Percentiles rank a stretch among this genome's conserved stretches.
Evolutionary conservation across 2,113 vertebrate species (phyloP).

Genomic region (Pelmatolapia mariae): DNA sequence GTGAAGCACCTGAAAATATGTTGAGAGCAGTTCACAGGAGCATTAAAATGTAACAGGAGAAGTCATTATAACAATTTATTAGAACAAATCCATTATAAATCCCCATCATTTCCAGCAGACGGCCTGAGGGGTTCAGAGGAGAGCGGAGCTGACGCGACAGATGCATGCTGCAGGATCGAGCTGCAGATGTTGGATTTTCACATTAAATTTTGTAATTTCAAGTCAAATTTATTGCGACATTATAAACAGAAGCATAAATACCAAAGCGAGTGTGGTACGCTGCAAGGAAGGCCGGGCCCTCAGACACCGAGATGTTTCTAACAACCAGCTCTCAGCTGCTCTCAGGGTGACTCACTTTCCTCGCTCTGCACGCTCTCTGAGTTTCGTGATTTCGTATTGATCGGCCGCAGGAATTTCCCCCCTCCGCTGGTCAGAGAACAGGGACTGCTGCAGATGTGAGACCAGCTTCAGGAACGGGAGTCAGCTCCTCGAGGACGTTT

Average conservation of each 20-base stretch:
- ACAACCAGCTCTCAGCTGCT: neutral
- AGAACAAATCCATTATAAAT: conserved; percentile 25
- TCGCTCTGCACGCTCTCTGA: neutral
- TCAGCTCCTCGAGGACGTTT: neutral
- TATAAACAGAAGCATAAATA: neutral
- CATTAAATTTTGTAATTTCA: neutral
- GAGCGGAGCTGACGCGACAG: neutral
- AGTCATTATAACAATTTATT: conserved; percentile 37
- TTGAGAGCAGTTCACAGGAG: neutral
- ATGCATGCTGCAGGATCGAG: neutral
- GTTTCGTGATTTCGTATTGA: neutral
- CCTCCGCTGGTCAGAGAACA: neutral
- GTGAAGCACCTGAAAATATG: conserved; percentile 14
- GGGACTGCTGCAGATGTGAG: neutral
- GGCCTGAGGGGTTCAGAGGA: neutral
- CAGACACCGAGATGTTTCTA: neutral
- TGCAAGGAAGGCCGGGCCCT: neutral
- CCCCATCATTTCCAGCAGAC: neutral
- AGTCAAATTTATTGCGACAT: neutral
- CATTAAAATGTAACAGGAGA: conserved; percentile 33
- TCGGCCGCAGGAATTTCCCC: neutral
- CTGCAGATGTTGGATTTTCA: neutral
- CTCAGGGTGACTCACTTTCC: neutral
- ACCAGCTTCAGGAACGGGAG: neutral
- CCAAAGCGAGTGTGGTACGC: neutral